phyloP scores from a whole-genome alignment of 2,113 vertebrate genomes.

The Corapipo altera region DNA sequence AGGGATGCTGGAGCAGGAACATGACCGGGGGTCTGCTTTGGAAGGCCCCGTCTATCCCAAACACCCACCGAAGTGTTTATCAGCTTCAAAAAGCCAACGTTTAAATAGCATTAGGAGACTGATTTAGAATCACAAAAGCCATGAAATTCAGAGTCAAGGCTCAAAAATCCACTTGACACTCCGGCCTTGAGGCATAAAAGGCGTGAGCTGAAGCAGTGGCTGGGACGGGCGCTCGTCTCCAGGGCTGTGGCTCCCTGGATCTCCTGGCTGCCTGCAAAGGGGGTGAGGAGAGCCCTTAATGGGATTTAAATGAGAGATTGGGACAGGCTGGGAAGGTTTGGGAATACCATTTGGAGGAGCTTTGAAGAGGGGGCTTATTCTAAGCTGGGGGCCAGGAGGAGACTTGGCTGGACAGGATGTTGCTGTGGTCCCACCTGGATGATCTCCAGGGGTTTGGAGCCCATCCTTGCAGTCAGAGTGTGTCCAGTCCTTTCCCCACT shows the following conservation, averaged over 20 bases:
- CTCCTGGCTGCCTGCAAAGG: neutral
- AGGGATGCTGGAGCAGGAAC: neutral
- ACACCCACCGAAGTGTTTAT: neutral
- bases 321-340: accelerated
- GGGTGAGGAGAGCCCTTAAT: neutral
- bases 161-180: conserved; percentile 27
- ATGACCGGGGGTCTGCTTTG: accelerated
- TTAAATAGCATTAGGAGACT: conserved; percentile 11
- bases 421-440: neutral
- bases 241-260: neutral
- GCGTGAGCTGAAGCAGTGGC: neutral
- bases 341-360: accelerated
- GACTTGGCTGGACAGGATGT: neutral
- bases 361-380: neutral
- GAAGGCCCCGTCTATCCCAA: neutral
- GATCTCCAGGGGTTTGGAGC: neutral
- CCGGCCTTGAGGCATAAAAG: conserved; percentile 6
- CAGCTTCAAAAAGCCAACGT: neutral
- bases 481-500: neutral
- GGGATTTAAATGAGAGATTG: neutral
- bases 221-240: neutral
- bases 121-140: conserved; percentile 52
- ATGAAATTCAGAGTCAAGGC: conserved; percentile 46
- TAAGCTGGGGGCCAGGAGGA: neutral
- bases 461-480: accelerated